Evolutionary conservation across 2,113 vertebrate species (phyloP).

Genomic region (Periophthalmodon schlosseri): DNA sequence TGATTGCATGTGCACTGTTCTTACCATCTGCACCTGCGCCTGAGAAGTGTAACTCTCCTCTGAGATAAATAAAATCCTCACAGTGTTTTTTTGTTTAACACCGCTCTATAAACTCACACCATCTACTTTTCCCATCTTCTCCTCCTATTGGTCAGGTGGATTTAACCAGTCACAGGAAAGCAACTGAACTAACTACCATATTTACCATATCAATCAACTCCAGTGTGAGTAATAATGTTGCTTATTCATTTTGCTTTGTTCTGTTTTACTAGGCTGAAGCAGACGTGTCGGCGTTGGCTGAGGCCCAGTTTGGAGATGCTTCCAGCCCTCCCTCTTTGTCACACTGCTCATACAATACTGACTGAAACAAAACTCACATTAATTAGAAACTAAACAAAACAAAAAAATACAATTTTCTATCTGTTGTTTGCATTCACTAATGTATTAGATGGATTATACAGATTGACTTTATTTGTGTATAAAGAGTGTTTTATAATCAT

Average conservation of each 20-base stretch:
- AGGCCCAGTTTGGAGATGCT: slow-evolving; percentile 74
- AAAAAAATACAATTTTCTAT: no score
- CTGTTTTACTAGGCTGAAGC: slow-evolving; percentile 65
- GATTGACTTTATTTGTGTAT: slow-evolving; percentile 31
- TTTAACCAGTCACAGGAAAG: no score
- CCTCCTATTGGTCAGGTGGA: no score
- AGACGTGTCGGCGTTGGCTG: slow-evolving; percentile 66
- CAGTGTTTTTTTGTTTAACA: no score
- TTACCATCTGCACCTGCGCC: no score
- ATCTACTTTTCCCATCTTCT: no score
- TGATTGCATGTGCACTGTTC: no score
- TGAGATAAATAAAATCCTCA: no score
- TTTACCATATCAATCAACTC: neutral
- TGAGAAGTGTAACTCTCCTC: no score
- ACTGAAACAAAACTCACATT: slow-evolving; percentile 7
- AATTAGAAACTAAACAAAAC: no score
- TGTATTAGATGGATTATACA: slow-evolving; percentile 5
- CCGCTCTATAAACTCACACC: no score
- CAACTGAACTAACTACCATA: neutral
- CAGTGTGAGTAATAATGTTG: neutral
- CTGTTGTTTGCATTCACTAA: slow-evolving; percentile 9
- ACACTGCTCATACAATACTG: slow-evolving; percentile 49
- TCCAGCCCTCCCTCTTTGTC: slow-evolving; percentile 76
- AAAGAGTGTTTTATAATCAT: neutral
- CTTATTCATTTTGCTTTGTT: neutral